Evolutionary conservation across 2,888 invertebrate genomes (phyloP), one percentile per base, ranked within the genome.

Genomic region (Hirtodrosophila histrioides): DNA sequence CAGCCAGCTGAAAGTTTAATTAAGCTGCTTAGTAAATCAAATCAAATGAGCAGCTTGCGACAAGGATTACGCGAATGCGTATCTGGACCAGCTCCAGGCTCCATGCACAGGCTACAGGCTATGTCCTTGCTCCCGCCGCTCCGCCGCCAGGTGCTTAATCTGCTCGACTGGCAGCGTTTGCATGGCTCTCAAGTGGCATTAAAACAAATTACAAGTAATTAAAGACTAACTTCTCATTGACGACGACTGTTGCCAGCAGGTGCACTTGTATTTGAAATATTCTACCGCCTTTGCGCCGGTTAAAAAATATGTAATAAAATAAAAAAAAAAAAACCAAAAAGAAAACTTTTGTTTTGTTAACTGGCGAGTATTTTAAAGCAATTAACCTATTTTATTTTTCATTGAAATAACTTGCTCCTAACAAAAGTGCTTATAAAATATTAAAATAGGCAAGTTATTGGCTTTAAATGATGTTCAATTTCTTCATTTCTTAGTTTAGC

Each of bases 171-270:
- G 31, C 37, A 53, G 49, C 63, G 63, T 68, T 66, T 77, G 57
- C 67, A 71, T 75, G 63, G 50, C 70, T 65, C 75, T 72, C 86
- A 88, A 88, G 88, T 86, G 80, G 86, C 78, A 83, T 88, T 84
- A 86, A 80, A 86, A 86, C 86, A 86, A 84, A 86, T 84, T 88
- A 84, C 88, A 84, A 84, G 80, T 86, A 84, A 84, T 88, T 84
- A 88, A 83, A 67, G 73, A 75, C 71, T 69, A 69, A 67, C 69
- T 70, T 69, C 64, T 58, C 75, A 87, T 82, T 77, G 70, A 82
- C 70, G 63, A 57, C 58, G 35, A 57, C 45, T 37, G 36, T 37
- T 46, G 45, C 56, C 54, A 50, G 44, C 44, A 36, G 60, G 54
- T 75, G 29, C 44, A 48, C 11, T 57, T 63, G 11, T 33, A 31